These are phyloP conservation scores for Tragelaphus eurycerus DNA, from an alignment of 2,797 vertebrate species.

Conservation along the genomic window DNA sequence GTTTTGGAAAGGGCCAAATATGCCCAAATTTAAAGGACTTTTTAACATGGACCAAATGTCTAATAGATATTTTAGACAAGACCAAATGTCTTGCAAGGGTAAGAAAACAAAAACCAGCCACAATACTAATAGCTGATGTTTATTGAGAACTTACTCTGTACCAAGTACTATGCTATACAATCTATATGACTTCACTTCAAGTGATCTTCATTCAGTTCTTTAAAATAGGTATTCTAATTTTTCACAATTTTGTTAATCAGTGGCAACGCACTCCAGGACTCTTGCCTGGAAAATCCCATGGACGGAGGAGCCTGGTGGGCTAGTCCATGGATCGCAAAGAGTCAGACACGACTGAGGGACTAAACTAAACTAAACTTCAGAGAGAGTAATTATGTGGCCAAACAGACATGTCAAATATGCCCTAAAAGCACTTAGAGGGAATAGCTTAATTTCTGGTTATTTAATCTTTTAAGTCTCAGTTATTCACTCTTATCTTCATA, in stretches of 20 bases:
- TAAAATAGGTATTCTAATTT: background rate
- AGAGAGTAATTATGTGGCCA: background rate
- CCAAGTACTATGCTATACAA: background rate
- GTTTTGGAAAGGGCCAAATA: background rate
- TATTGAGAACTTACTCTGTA: background rate
- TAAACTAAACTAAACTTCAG: background rate
- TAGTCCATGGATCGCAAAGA: too few species aligned
- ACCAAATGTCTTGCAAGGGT: background rate
- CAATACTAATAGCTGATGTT: background rate
- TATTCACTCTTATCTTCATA: background rate
- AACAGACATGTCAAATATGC: background rate
- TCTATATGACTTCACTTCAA: background rate
- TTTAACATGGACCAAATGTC: background rate
- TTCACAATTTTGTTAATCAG: background rate
- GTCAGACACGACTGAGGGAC: fast-evolving
- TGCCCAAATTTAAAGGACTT: background rate
- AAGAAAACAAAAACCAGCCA: background rate
- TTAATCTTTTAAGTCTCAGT: background rate
- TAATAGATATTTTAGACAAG: background rate
- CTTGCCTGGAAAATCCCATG: too few species aligned
- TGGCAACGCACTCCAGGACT: too few species aligned
- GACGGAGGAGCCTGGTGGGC: too few species aligned
- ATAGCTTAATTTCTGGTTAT: background rate
- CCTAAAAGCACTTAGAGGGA: background rate
- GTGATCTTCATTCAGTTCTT: background rate